Evolutionary conservation across 2,113 vertebrate genomes (phyloP), one percentile per base, ranked within the genome.

Genomic region (Fregetta grallaria): DNA sequence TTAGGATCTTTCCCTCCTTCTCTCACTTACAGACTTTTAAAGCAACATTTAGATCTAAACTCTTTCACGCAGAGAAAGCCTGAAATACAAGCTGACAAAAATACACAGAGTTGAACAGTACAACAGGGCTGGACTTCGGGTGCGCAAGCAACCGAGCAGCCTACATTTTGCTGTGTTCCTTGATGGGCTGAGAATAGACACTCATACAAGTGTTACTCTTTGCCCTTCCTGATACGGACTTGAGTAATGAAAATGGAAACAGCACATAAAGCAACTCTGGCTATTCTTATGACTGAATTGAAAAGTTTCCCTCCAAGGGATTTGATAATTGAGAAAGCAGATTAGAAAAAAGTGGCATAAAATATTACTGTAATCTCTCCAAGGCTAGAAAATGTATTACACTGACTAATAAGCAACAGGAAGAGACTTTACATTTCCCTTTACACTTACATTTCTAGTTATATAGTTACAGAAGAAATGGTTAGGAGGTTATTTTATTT

Each of bases 271-370:
- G 66, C 42, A 88, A 36, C 74, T 71, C 59, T 47, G 61, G 77
- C 72, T 86, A 74, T 27, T 93, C 86, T 93, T 61, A 94, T 79
- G 89, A 86, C 67, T 70, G 56, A 96, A 92, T 17, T 96, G 90
- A 83, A 90, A 97, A 93, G 67, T 83, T 92, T 95, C 89, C 32
- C 93, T 96, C 91, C 42, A 67, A 90, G 92, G 96, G 94, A 58
- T 75, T 15, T 88, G 77, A 63, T 95, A 96, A 97, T 96, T 93
- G 95, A 97, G 84, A 97, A 96, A 95, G 42, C 96, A 97, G 93
- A 88, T 94, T 90, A 96, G 74, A 86, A 94, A 88, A 82, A 92
- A 63, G 63, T 91, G 90, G 79, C 94, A 96, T 96, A 96, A 97
- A 97, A 95, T 96, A 95, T 38, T 70, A 76, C 80, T 55, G 56